Conservation (phyloP, 1,140 invertebrate genomes). For the Lamellibrachia luymesi region DNA sequence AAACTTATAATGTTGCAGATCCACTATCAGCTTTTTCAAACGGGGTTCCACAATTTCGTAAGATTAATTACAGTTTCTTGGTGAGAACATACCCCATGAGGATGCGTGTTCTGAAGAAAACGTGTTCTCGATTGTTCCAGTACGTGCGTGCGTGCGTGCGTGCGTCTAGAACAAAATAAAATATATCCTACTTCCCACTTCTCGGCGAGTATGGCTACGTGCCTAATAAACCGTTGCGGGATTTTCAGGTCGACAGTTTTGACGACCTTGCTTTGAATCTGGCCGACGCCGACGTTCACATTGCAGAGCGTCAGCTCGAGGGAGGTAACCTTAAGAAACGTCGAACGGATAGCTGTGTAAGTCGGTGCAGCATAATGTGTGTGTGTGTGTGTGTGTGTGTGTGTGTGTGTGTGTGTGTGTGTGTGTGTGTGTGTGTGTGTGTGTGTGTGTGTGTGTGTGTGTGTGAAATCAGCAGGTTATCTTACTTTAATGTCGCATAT, state of each 20-base stretch:
- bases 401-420: background rate
- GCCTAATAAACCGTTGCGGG: background rate
- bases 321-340: background rate
- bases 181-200: background rate
- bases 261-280: background rate
- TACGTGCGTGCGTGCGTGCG: too few relatives aligned
- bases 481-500: background rate
- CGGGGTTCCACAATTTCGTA: too few relatives aligned
- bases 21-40: background rate
- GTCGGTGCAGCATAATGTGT: background rate
- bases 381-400: background rate
- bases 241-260: background rate
- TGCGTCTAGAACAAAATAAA: background rate
- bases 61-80: too few relatives aligned
- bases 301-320: background rate
- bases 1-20: background rate
- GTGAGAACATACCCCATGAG: too few relatives aligned
- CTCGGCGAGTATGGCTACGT: background rate
- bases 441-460: too few relatives aligned
- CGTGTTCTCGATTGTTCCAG: too few relatives aligned
- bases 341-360: background rate
- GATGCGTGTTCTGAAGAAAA: too few relatives aligned
- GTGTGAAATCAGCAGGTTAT: background rate
- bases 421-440: background rate
- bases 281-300: background rate